These are phyloP conservation scores for Acanthoscelides obtectus DNA, from an alignment of 2,888 invertebrate species.

Conservation along the genomic window DNA sequence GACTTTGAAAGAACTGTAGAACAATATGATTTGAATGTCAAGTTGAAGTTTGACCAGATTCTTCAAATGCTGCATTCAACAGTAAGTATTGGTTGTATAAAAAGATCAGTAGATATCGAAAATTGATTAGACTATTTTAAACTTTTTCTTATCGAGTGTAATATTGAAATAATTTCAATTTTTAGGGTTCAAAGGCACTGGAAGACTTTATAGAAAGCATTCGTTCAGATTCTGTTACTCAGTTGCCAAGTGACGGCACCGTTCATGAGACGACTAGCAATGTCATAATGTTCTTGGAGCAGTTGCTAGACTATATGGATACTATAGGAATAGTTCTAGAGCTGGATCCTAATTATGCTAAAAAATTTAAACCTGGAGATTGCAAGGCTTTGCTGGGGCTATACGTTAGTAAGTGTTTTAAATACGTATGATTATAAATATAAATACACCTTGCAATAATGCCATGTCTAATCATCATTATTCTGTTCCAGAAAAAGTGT, in stretches of 20 bases:
- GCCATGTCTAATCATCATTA: neutral
- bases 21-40: slow-evolving; percentile 63
- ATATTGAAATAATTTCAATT: slow-evolving; percentile 20
- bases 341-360: slow-evolving; percentile 56
- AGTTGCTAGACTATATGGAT: slow-evolving; percentile 72
- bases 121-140: no score
- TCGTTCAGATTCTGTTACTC: slow-evolving; percentile 68
- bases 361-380: slow-evolving; percentile 51
- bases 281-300: slow-evolving; percentile 87
- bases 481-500: slow-evolving; percentile 67
- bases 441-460: neutral
- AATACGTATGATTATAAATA: neutral
- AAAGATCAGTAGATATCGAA: neutral
- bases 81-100: slow-evolving; percentile 48
- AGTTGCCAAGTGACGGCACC: slow-evolving; percentile 94
- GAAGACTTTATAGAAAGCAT: slow-evolving; percentile 92
- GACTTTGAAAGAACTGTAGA: slow-evolving; percentile 76
- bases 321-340: slow-evolving; percentile 67
- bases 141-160: no score
- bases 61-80: slow-evolving; percentile 70
- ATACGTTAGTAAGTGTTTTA: slow-evolving; percentile 65
- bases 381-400: slow-evolving; percentile 66
- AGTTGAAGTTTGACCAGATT: slow-evolving; percentile 68
- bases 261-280: slow-evolving; percentile 96
- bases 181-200: slow-evolving; percentile 78